A percentile compares a stretch with the other conserved stretches of the same genome.
phyloP scores from a whole-genome alignment of 2,888 invertebrate genomes.

The Eristalis arbustorum region DNA sequence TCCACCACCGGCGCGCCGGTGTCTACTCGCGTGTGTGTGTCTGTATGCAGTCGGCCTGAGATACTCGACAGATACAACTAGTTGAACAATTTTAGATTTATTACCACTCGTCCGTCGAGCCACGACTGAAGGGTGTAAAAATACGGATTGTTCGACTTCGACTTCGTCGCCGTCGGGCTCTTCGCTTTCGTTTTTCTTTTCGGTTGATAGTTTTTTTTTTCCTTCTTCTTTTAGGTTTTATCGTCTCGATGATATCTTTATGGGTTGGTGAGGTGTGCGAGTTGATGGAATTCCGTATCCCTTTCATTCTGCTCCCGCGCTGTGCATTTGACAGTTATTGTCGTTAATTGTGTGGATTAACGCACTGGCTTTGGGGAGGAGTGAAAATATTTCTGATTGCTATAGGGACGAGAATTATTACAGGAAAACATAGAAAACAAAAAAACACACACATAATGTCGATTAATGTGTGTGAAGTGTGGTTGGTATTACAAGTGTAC shows the following conservation, averaged over 20 bases:
- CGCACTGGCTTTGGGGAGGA: conserved; percentile 15
- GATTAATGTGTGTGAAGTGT: background rate
- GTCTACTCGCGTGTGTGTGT: background rate
- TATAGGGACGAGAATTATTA: background rate
- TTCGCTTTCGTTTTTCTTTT: conserved; percentile 24
- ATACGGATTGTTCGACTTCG: conserved; percentile 37
- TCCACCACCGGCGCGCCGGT: background rate
- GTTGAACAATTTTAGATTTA: conserved; percentile 69
- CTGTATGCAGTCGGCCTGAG: conserved; percentile 1
- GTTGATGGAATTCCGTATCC: conserved; percentile 16
- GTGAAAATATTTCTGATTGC: background rate
- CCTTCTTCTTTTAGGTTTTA: conserved; percentile 2
- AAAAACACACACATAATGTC: background rate
- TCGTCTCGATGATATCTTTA: conserved; percentile 40
- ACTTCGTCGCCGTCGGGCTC: conserved; percentile 8
- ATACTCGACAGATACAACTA: conserved; percentile 46
- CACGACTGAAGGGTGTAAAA: conserved; percentile 41
- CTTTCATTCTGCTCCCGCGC: conserved; percentile 17
- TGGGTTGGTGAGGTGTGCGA: conserved; percentile 11
- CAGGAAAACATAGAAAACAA: background rate
- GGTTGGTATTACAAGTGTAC: background rate
- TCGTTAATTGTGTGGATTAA: conserved; percentile 49
- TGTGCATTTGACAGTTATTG: conserved; percentile 44
- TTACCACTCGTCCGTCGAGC: conserved; percentile 27
- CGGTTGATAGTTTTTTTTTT: background rate